Evolutionary conservation across 2,888 invertebrate genomes (phyloP), one percentile per base, ranked within the genome.

Genomic region (Agrochola litura): DNA sequence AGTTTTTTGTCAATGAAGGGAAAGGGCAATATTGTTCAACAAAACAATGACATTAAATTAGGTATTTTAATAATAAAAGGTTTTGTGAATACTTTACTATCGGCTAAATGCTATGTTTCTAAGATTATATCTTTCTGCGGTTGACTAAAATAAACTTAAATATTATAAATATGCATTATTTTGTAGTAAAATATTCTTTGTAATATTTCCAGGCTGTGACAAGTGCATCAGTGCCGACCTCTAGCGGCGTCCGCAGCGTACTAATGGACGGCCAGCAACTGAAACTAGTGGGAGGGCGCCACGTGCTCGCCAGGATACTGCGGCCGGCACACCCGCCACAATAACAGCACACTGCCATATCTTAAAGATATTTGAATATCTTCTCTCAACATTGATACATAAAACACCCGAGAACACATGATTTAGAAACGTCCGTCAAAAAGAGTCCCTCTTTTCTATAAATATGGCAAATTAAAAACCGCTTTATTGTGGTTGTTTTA

Each of bases 251-350:
- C 1, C 93, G 96, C 16, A 94, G 95, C 76, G 96, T 96, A 10
- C 88, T 96, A 43, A 95, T 96, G 96, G 96, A 96, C 80, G 96
- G 96, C 0, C 96, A 96, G 56, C 96, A 96, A 67, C 86, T 96
- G 67, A 96, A 96, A 71, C 89, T 96, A 3, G 95, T 96, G 0
- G 95, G 96, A 0, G 96, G 96, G 0, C 89, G 96, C 0, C 96
- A 96, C 81, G 96, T 96, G 0, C 90, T 96, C 0, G 96, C 96
- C 22, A 89, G 96, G 54, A 91, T 96, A 67, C 80, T 96, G 41
- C 90, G 96, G 14, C 96, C 96, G 0, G 91, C 95, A 5, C 94
- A 94, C 49, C 96, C 95, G 58, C 95, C 94, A 5, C 94, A 93
- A 54, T 93, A 92, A 43, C 54, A 1, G 16, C 19, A 25, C 14